Conservation (phyloP, 2,797 vertebrate genomes). For the Danio albolineatus region DNA sequence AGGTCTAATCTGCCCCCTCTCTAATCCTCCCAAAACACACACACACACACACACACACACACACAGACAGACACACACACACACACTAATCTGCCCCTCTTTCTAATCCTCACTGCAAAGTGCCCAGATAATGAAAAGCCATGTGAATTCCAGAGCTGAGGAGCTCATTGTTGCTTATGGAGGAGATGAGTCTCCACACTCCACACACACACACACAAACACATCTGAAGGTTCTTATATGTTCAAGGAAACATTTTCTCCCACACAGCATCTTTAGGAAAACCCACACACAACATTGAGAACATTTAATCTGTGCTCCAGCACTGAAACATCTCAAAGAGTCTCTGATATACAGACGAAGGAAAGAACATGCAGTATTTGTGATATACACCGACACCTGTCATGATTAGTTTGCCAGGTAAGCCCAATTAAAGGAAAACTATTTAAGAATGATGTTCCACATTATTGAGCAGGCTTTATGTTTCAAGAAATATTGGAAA, state of each 20-base stretch:
- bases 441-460: neutral
- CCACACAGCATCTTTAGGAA: conserved; percentile 8
- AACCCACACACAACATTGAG: conserved; percentile 6
- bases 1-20: conserved; percentile 71
- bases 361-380: neutral
- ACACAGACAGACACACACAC: conserved; percentile 51
- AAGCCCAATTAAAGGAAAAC: conserved; percentile 6
- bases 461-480: no score
- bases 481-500: neutral
- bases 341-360: neutral
- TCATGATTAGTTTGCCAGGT: neutral
- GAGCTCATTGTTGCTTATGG: conserved; percentile 62
- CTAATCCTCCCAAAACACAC: conserved; percentile 45
- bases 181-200: conserved; percentile 47
- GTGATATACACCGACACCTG: conserved; percentile 15
- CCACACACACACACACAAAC: conserved; percentile 46
- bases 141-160: conserved; percentile 63
- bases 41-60: conserved; percentile 45
- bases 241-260: conserved; percentile 26
- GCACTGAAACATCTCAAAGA: conserved; percentile 45
- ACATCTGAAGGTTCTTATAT: neutral
- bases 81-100: conserved; percentile 58
- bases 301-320: conserved; percentile 41
- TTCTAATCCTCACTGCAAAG: conserved; percentile 71
- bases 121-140: conserved; percentile 67